Conservation (phyloP, 1,140 invertebrate genomes). For the Drosophila pandora region DNA sequence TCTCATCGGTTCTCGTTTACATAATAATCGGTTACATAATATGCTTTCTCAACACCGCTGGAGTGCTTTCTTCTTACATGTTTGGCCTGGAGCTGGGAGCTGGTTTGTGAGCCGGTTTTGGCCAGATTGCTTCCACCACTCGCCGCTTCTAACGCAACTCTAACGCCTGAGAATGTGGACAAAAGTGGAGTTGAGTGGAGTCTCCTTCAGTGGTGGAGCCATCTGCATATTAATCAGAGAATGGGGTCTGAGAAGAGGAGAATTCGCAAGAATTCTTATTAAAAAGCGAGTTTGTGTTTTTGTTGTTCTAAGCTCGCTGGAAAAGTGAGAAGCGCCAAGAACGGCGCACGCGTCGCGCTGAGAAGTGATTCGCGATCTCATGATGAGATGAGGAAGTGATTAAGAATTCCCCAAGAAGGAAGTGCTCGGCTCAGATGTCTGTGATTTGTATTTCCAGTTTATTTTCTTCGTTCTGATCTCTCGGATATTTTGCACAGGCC, state of each 20-base stretch:
- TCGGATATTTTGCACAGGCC: conserved; percentile 38
- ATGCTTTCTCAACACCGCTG: conserved; percentile 53
- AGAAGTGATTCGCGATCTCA: conserved; percentile 40
- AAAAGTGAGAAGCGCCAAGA: conserved; percentile 77
- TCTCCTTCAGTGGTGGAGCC: conserved; percentile 29
- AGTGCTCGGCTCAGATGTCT: conserved; percentile 47
- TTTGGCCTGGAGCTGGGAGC: conserved; percentile 51
- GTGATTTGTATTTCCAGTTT: conserved; percentile 54
- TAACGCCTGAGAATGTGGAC: conserved; percentile 63
- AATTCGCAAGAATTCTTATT: conserved; percentile 80
- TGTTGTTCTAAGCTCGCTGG: conserved; percentile 57
- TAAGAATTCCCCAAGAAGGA: conserved; percentile 50
- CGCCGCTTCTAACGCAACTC: conserved; percentile 62
- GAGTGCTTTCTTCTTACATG: conserved; percentile 61
- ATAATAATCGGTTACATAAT: conserved; percentile 55
- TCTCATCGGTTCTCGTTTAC: conserved; percentile 46
- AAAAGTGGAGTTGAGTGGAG: conserved; percentile 10
- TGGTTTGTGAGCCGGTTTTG: conserved; percentile 65
- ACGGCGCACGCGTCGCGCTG: conserved; percentile 64
- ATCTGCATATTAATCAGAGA: conserved; percentile 55
- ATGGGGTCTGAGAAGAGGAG: conserved; percentile 31
- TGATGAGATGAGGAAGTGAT: conserved; percentile 57
- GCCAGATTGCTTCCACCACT: conserved; percentile 30
- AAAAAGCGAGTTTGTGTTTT: conserved; percentile 73
- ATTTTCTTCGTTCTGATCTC: conserved; percentile 37